These are phyloP conservation scores for Cepaea nemoralis DNA, from an alignment of 1,140 invertebrate species.

Conservation along the genomic window DNA sequence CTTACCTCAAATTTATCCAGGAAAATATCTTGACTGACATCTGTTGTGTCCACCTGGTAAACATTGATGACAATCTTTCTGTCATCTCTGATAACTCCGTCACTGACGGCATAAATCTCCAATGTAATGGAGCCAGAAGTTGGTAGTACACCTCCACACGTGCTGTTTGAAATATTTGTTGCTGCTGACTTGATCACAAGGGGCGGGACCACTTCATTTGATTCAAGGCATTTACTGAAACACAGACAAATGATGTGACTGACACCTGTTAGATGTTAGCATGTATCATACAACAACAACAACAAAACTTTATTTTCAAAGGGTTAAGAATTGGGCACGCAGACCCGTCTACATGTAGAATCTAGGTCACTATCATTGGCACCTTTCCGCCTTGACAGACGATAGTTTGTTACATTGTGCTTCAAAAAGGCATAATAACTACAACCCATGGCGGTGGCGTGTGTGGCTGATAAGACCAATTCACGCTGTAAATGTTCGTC, in stretches of 20 bases:
- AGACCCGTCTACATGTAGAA: no score
- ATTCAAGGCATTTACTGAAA: constrained; percentile 45
- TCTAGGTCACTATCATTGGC: no score
- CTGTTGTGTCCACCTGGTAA: constrained; percentile 33
- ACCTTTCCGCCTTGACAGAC: no score
- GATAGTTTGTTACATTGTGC: no score
- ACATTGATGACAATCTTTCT: not conserved
- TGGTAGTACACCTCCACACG: constrained; percentile 8
- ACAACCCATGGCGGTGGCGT: no score
- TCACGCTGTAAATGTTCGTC: no score
- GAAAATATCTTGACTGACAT: not conserved
- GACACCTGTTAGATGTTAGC: no score
- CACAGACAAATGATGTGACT: not conserved
- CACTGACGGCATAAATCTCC: constrained; percentile 43
- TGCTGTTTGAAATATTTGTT: not conserved
- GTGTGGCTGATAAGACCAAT: no score
- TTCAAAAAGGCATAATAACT: no score
- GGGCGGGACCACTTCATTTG: constrained; percentile 18
- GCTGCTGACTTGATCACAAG: constrained; percentile 45
- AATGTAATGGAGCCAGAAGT: constrained; percentile 26
- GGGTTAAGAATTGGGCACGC: no score
- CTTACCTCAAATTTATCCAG: constrained; percentile 35
- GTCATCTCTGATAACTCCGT: constrained; percentile 41
- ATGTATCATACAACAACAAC: no score
- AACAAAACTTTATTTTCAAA: no score